Evolutionary conservation across 2,797 vertebrate genomes (phyloP).

Genomic region (Propithecus perrieri): DNA sequence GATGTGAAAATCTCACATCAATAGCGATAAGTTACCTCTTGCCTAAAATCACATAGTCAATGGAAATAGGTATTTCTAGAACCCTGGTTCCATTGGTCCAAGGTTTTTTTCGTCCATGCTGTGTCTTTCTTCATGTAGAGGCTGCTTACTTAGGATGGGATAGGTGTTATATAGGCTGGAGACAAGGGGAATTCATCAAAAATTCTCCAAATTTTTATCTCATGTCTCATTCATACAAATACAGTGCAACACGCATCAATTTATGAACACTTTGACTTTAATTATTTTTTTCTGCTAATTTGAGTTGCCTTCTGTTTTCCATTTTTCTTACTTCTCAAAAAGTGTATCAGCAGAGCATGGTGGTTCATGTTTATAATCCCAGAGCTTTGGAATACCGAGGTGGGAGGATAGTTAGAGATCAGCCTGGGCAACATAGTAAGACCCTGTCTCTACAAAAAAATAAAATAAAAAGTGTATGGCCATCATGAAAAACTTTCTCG

Average conservation of each 20-base stretch:
- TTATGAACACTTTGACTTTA: background rate
- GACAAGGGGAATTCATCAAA: background rate
- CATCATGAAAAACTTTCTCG: background rate
- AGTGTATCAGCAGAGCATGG: rapidly evolving
- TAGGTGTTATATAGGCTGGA: background rate
- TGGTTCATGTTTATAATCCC: background rate
- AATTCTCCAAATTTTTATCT: background rate
- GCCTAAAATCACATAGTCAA: background rate
- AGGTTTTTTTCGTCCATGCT: background rate
- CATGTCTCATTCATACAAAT: background rate
- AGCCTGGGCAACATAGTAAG: background rate
- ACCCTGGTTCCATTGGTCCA: background rate
- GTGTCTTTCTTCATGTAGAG: background rate
- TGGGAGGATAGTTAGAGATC: background rate
- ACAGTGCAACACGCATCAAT: background rate
- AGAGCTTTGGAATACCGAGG: background rate
- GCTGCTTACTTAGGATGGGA: background rate
- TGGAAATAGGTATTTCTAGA: background rate
- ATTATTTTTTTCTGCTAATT: background rate
- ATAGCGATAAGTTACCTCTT: background rate
- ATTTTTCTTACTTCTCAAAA: conserved; percentile 19
- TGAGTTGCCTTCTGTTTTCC: background rate
- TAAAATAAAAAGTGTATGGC: background rate
- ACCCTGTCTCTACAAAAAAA: background rate
- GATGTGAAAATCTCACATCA: background rate